phyloP scores from a whole-genome alignment of 1,140 invertebrate genomes.

The Anadara kagoshimensis region DNA sequence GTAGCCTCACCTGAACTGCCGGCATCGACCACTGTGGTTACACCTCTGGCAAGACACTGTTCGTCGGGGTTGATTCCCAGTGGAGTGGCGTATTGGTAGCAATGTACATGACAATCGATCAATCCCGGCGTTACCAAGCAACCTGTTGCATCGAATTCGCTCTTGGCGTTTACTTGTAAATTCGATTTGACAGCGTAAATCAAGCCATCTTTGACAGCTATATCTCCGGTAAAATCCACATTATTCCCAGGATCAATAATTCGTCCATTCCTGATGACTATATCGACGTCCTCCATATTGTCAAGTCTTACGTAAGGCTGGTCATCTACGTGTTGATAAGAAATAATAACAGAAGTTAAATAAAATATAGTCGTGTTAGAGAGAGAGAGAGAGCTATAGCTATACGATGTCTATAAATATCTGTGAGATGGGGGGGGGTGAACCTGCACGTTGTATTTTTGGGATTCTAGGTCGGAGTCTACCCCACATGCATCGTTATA shows the following conservation, averaged over 20 bases:
- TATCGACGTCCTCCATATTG: slow-evolving; percentile 40
- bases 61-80: slow-evolving; percentile 65
- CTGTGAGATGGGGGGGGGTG: too few relatives aligned
- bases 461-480: too few relatives aligned
- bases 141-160: slow-evolving; percentile 54
- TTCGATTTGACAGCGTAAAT: slow-evolving; percentile 42
- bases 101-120: slow-evolving; percentile 69
- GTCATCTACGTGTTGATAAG: too few relatives aligned
- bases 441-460: too few relatives aligned
- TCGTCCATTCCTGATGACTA: slow-evolving; percentile 59
- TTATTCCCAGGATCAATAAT: slow-evolving; percentile 59
- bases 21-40: slow-evolving; percentile 66
- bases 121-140: slow-evolving; percentile 65
- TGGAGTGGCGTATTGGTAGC: slow-evolving; percentile 67
- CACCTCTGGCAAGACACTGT: slow-evolving; percentile 60
- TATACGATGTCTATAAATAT: too few relatives aligned
- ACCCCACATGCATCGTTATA: too few relatives aligned
- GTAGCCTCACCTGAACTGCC: slow-evolving; percentile 62
- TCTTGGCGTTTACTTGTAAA: slow-evolving; percentile 29
- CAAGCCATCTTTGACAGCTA: slow-evolving; percentile 45
- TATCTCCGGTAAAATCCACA: slow-evolving; percentile 50
- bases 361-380: too few relatives aligned
- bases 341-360: too few relatives aligned
- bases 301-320: background rate
- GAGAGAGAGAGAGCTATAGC: too few relatives aligned